Evolutionary conservation across 2,113 vertebrate genomes (phyloP).

Genomic region (Capricornis sumatraensis): DNA sequence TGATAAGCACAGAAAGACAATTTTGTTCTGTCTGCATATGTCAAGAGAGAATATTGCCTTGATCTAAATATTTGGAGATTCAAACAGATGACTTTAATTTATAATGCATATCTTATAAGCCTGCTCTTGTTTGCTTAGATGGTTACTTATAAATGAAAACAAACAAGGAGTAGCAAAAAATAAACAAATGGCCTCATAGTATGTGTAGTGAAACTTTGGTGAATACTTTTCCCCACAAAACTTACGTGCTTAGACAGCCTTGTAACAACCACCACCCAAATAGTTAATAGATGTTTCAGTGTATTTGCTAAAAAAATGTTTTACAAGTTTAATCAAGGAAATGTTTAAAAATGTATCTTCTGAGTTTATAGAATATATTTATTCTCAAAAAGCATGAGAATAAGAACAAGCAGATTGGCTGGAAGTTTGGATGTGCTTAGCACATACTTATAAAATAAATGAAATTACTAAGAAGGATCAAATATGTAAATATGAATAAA

Average conservation of each 20-base stretch:
- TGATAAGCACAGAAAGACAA: conserved; percentile 44
- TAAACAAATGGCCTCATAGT: conserved; percentile 32
- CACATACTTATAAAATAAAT: not conserved
- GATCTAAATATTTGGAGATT: conserved; percentile 64
- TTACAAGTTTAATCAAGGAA: not conserved
- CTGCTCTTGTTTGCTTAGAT: conserved; percentile 42
- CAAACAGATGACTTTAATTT: conserved; percentile 62
- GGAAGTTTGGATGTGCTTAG: not conserved
- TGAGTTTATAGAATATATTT: not conserved
- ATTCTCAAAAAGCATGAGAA: not conserved
- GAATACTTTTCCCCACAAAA: conserved; percentile 35
- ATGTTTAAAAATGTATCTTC: not conserved
- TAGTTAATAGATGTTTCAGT: conserved; percentile 49
- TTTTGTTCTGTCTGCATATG: conserved; percentile 59
- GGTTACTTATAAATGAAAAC: conserved; percentile 60
- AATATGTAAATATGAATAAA: not conserved
- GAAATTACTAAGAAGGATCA: not conserved
- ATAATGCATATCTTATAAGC: conserved; percentile 61
- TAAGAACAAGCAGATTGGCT: not conserved
- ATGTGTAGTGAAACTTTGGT: conserved; percentile 63
- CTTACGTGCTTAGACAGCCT: conserved; percentile 41
- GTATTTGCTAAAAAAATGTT: conserved; percentile 9
- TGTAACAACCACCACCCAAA: conserved; percentile 7
- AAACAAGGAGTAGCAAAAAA: conserved; percentile 42
- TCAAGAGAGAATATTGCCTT: conserved; percentile 62